These are phyloP conservation scores for Tychaedon coryphoeus DNA, from an alignment of 2,113 vertebrate species.

Conservation along the genomic window DNA sequence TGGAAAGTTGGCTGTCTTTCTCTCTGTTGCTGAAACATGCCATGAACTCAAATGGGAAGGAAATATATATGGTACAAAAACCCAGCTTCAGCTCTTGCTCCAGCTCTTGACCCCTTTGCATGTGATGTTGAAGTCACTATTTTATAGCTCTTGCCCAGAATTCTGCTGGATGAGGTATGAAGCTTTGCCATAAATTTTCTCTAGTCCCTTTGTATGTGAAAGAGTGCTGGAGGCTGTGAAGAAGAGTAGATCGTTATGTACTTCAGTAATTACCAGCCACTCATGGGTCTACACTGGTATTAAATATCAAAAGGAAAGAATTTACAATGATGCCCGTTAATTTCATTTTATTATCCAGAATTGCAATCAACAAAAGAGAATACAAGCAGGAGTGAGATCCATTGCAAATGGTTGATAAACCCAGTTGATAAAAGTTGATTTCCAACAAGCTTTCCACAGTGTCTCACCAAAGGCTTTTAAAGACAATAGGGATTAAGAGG, in stretches of 20 bases:
- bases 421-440: not conserved
- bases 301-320: not conserved
- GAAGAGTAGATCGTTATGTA: not conserved
- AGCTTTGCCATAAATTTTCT: not conserved
- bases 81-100: not conserved
- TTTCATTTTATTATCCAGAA: not conserved
- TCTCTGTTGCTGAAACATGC: not conserved
- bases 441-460: not conserved
- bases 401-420: not conserved
- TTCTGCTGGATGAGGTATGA: not conserved
- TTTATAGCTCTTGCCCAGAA: not conserved
- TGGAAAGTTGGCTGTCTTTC: not conserved
- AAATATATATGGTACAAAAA: not conserved
- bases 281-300: not conserved
- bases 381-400: not conserved
- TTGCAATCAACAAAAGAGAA: not conserved
- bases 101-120: not conserved
- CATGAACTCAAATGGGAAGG: not conserved
- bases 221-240: not conserved
- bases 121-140: not conserved
- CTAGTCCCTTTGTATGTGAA: not conserved
- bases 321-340: not conserved
- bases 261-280: not conserved
- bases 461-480: not conserved
- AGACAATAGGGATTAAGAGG: not conserved